Percentiles rank a stretch among this genome's conserved stretches.
These are phyloP conservation scores for Polyommatus icarus DNA, from an alignment of 2,888 invertebrate genomes.

Conservation along the genomic window DNA sequence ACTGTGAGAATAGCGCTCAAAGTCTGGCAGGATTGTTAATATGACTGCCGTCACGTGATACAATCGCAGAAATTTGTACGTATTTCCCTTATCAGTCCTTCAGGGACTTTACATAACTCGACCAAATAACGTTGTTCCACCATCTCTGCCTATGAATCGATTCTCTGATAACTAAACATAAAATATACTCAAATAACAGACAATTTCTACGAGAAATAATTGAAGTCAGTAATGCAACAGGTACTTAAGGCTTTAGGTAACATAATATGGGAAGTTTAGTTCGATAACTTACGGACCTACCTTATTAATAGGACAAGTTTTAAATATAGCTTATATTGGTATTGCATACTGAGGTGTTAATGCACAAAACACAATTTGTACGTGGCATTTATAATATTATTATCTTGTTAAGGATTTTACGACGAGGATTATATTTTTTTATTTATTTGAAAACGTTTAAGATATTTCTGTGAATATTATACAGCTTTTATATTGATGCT, in stretches of 20 bases:
- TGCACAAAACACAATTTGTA: background rate
- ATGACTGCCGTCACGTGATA: no score
- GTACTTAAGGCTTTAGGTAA: constrained; percentile 60
- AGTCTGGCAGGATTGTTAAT: no score
- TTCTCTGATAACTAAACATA: background rate
- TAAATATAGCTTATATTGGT: constrained; percentile 24
- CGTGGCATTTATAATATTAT: constrained; percentile 4
- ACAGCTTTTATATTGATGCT: background rate
- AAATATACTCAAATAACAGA: background rate
- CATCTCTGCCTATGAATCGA: background rate
- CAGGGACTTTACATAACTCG: no score
- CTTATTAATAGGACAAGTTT: constrained; percentile 11
- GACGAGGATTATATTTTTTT: background rate
- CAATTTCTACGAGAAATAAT: background rate
- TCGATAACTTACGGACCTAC: constrained; percentile 12
- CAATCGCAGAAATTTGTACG: no score
- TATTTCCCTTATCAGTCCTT: no score
- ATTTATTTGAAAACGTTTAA: constrained; percentile 12
- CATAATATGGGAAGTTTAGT: constrained; percentile 57
- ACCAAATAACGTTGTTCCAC: background rate
- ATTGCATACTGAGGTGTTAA: background rate
- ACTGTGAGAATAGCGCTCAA: no score
- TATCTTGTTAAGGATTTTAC: background rate
- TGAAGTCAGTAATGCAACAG: constrained; percentile 64
- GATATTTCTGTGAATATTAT: background rate